A percentile compares a stretch with the other conserved stretches of the same genome.
Evolutionary conservation across 2,113 vertebrate species (phyloP).

Genomic region (Megaceryle torquata): DNA sequence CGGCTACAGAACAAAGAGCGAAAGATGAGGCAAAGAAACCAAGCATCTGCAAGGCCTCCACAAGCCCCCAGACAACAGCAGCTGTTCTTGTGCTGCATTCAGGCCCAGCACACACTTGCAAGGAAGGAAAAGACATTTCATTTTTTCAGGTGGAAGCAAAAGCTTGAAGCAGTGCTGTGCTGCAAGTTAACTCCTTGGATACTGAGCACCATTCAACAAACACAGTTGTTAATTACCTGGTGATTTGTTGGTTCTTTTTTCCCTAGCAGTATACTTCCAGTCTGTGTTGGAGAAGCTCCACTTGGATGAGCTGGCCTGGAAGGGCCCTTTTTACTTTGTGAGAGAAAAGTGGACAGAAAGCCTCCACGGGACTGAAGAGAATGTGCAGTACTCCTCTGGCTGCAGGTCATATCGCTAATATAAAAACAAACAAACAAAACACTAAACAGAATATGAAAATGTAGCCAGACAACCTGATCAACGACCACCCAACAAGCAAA

Average conservation of each 20-base stretch:
- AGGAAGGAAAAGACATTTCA: not conserved
- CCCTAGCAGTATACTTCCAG: slow-evolving; percentile 37
- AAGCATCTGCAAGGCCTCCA: not conserved
- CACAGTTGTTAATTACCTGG: slow-evolving; percentile 74
- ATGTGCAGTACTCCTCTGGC: slow-evolving; percentile 79
- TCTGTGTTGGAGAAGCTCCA: slow-evolving; percentile 78
- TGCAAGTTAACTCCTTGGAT: not conserved
- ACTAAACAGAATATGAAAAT: not conserved
- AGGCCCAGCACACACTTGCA: not conserved
- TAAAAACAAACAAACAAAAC: not conserved
- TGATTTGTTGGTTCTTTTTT: slow-evolving; percentile 79
- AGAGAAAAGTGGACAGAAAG: slow-evolving; percentile 90
- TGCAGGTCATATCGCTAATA: slow-evolving; percentile 87
- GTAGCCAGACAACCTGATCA: not conserved
- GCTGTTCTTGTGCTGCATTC: not conserved
- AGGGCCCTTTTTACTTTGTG: slow-evolving; percentile 84
- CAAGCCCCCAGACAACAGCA: not conserved
- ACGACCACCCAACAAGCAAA: not conserved
- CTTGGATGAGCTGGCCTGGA: slow-evolving; percentile 64
- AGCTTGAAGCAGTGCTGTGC: not conserved
- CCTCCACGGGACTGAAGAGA: slow-evolving; percentile 83
- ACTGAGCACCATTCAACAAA: not conserved
- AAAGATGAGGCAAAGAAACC: not conserved
- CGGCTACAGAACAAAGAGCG: not conserved
- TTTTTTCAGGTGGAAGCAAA: not conserved